phyloP scores from a whole-genome alignment of 2,797 vertebrate genomes.

The Columba guinea region DNA sequence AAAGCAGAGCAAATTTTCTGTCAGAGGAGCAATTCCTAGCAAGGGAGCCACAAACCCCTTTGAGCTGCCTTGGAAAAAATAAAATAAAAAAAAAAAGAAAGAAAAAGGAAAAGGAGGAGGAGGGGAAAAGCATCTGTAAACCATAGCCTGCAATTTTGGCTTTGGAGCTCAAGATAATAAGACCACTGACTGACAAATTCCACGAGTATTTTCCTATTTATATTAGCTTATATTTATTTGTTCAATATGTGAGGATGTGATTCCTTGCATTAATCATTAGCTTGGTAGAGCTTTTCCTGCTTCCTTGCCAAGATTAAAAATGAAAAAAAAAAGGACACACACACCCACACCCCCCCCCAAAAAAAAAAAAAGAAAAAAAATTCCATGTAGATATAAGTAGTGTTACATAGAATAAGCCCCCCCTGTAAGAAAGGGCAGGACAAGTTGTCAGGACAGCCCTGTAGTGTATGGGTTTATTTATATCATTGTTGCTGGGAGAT shows the following conservation, averaged over 20 bases:
- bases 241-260: slow-evolving; percentile 70
- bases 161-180: slow-evolving; percentile 61
- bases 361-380: background rate
- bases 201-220: slow-evolving; percentile 66
- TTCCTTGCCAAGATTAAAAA: slow-evolving; percentile 39
- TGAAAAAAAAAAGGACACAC: background rate
- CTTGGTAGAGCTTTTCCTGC: slow-evolving; percentile 54
- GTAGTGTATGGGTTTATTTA: slow-evolving; percentile 45
- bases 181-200: slow-evolving; percentile 58
- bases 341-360: background rate
- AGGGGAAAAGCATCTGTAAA: slow-evolving; percentile 58
- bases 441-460: slow-evolving; percentile 10
- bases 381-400: background rate
- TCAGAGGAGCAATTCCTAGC: slow-evolving; percentile 24
- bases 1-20: slow-evolving; percentile 13
- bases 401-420: background rate
- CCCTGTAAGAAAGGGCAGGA: background rate
- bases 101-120: background rate
- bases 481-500: slow-evolving; percentile 58
- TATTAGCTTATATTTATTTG: slow-evolving; percentile 68
- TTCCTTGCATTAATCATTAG: slow-evolving; percentile 63
- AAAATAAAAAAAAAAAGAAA: background rate
- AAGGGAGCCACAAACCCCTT: background rate
- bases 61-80: background rate
- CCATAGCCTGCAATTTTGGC: slow-evolving; percentile 55